These are phyloP conservation scores for Sebastes schlegelii DNA, from an alignment of 2,113 vertebrate species.

Conservation along the genomic window DNA sequence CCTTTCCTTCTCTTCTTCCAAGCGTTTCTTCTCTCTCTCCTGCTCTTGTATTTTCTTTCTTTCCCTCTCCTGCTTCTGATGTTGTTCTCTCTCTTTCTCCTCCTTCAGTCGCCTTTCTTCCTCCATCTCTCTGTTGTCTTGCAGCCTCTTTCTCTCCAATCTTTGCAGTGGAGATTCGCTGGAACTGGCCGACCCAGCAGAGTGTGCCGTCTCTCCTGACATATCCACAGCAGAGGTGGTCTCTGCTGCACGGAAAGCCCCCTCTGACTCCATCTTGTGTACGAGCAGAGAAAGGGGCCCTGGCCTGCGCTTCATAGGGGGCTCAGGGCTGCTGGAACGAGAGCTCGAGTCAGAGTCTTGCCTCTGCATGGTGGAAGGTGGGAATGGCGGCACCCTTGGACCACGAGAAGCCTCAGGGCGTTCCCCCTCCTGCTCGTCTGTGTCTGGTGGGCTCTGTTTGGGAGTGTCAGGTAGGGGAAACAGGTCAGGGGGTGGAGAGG, in stretches of 20 bases:
- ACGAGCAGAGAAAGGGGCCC: conserved; percentile 84
- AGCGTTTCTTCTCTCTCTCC: conserved; percentile 30
- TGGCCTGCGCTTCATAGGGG: conserved; percentile 60
- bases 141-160: conserved; percentile 46
- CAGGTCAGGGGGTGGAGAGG: conserved; percentile 83
- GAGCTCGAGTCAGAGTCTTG: conserved; percentile 84
- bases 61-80: conserved; percentile 33
- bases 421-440: conserved; percentile 73
- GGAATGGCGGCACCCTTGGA: conserved; percentile 38
- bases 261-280: conserved; percentile 85
- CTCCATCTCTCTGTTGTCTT: conserved; percentile 40
- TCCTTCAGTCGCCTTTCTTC: conserved; percentile 46
- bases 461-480: conserved; percentile 86
- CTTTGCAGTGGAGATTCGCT: conserved; percentile 39
- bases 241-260: conserved; percentile 48
- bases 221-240: conserved; percentile 21
- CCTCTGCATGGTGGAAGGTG: conserved; percentile 64
- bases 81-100: conserved; percentile 34
- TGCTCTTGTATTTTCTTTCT: conserved; percentile 12
- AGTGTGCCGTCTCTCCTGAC: conserved; percentile 38
- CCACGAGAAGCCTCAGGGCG: conserved; percentile 26
- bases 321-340: conserved; percentile 85
- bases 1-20: conserved; percentile 32
- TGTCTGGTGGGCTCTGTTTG: conserved; percentile 85
- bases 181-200: conserved; percentile 46